These are phyloP conservation scores for Calliscelio sp. DNA, from an alignment of 2,888 invertebrate species.

Conservation along the genomic window DNA sequence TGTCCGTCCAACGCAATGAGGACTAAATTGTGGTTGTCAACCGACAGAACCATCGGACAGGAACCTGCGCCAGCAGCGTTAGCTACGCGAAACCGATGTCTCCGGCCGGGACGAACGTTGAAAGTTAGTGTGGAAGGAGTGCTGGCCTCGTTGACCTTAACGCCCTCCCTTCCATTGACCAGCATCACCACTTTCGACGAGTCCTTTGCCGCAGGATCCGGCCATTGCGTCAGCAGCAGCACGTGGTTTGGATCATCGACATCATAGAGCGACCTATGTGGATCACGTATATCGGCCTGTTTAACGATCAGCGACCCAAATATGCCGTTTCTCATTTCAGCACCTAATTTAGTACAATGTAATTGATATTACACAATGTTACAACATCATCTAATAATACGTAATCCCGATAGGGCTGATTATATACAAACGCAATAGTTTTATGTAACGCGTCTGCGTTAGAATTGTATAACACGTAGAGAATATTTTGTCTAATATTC, in stretches of 20 bases:
- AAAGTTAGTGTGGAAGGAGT: constrained; percentile 85
- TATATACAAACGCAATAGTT: constrained; percentile 5
- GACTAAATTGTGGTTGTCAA: constrained; percentile 89
- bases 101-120: constrained; percentile 87
- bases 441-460: constrained; percentile 42
- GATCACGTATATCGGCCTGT: constrained; percentile 88
- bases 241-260: constrained; percentile 90
- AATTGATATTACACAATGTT: constrained; percentile 44
- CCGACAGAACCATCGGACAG: constrained; percentile 89
- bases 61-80: constrained; percentile 89
- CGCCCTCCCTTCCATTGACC: constrained; percentile 88
- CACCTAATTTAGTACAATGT: constrained; percentile 85
- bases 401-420: constrained; percentile 22
- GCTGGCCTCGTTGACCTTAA: constrained; percentile 85
- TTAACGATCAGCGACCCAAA: constrained; percentile 91
- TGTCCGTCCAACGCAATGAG: constrained; percentile 91
- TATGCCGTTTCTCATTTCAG: constrained; percentile 90
- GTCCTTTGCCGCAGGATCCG: constrained; percentile 87
- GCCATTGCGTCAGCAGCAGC: constrained; percentile 91
- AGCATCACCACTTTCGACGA: constrained; percentile 88
- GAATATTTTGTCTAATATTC: too few species aligned
- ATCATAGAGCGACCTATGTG: constrained; percentile 89
- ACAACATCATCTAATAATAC: constrained; percentile 44
- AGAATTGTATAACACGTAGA: too few species aligned
- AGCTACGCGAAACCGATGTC: constrained; percentile 90